phyloP scores from a whole-genome alignment of 2,113 vertebrate species.

The Paedocypris sp. region DNA sequence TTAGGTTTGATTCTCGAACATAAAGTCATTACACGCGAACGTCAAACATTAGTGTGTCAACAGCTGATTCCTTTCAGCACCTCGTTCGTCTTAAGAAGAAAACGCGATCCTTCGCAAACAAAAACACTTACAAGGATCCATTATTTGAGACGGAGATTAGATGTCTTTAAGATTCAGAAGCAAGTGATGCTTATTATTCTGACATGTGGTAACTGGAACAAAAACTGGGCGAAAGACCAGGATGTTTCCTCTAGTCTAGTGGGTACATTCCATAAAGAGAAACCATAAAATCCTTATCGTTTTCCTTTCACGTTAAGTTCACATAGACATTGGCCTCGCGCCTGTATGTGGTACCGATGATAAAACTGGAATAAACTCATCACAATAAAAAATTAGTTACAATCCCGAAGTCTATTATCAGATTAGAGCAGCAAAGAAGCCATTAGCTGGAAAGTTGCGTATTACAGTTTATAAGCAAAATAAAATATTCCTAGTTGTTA shows the following conservation, averaged over 20 bases:
- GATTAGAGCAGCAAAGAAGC: not conserved
- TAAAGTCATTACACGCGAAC: too few species aligned
- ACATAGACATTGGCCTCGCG: slow-evolving; percentile 7
- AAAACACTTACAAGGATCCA: not conserved
- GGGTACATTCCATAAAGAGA: slow-evolving; percentile 8
- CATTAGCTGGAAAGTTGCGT: not conserved
- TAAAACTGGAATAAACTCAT: not conserved
- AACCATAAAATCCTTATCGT: slow-evolving; percentile 24
- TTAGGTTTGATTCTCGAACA: too few species aligned
- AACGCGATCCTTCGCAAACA: not conserved
- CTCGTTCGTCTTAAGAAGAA: too few species aligned
- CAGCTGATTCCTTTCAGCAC: too few species aligned
- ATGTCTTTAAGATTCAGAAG: not conserved
- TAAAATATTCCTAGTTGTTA: slow-evolving; percentile 10
- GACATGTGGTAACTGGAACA: slow-evolving; percentile 8
- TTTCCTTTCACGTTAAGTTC: slow-evolving; percentile 3
- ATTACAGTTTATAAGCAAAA: slow-evolving; percentile 8
- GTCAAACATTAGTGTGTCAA: too few species aligned
- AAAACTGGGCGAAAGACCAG: slow-evolving; percentile 5
- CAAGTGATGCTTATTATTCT: slow-evolving; percentile 4
- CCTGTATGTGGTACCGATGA: not conserved
- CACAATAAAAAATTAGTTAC: not conserved
- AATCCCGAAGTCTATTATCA: not conserved
- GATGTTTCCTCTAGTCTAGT: not conserved
- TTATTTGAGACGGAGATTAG: not conserved